Conservation (phyloP, 2,113 vertebrate genomes). For the Daubentonia madagascariensis region DNA sequence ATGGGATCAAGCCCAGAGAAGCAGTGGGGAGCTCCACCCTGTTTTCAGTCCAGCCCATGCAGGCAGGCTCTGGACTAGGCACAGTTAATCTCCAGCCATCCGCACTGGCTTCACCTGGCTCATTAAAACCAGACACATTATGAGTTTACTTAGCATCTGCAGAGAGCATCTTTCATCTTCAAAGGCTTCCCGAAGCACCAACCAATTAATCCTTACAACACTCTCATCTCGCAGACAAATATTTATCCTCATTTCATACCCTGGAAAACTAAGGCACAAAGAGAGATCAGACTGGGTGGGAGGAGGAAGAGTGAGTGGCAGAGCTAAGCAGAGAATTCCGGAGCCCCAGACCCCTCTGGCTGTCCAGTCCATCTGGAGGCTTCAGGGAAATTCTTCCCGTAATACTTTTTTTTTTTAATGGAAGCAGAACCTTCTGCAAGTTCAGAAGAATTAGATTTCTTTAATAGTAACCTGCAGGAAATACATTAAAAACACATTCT, state of each 20-base stretch:
- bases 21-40: background rate
- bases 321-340: background rate
- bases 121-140: constrained; percentile 74
- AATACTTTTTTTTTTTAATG: constrained; percentile 55
- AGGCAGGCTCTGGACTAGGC: constrained; percentile 51
- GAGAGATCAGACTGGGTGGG: background rate
- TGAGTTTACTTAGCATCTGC: constrained; percentile 67
- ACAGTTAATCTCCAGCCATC: constrained; percentile 66
- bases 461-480: constrained; percentile 81
- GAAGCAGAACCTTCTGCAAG: constrained; percentile 72
- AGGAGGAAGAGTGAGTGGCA: background rate
- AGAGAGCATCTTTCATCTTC: constrained; percentile 75
- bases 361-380: background rate
- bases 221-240: constrained; percentile 71
- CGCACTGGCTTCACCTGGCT: constrained; percentile 70
- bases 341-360: background rate
- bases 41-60: background rate
- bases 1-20: background rate
- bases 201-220: constrained; percentile 78
- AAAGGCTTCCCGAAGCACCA: constrained; percentile 70
- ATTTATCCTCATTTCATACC: constrained; percentile 73
- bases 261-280: background rate
- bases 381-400: constrained; percentile 37
- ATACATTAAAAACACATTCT: constrained; percentile 81
- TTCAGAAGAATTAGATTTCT: constrained; percentile 76